Evolutionary conservation across 2,113 vertebrate genomes (phyloP).

Genomic region (Echinops telfairi): DNA sequence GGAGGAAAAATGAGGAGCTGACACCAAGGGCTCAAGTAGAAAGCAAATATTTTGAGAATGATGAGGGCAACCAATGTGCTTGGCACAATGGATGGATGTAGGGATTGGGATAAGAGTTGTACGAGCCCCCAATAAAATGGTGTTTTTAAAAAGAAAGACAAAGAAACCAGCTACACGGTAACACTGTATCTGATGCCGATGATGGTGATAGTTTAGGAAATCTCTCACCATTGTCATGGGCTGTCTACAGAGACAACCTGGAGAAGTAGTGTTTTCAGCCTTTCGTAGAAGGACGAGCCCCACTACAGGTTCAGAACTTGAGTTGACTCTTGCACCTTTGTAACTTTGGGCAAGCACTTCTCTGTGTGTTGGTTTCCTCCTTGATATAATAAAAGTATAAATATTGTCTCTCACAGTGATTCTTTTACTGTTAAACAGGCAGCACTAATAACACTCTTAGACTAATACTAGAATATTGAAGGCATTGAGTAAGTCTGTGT

Average conservation of each 20-base stretch:
- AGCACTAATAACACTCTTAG: not conserved
- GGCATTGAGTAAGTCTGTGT: not conserved
- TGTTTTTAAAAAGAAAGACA: too few species aligned
- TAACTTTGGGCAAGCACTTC: constrained; percentile 51
- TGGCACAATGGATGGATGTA: too few species aligned
- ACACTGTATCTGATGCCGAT: not conserved
- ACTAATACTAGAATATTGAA: not conserved
- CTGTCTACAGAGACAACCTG: not conserved
- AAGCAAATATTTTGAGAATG: too few species aligned
- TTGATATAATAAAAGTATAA: not conserved
- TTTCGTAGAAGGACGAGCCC: not conserved
- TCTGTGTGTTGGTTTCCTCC: not conserved
- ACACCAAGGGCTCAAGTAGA: too few species aligned
- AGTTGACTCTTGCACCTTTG: not conserved
- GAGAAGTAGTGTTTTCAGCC: not conserved
- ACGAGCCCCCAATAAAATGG: too few species aligned
- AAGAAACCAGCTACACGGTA: too few species aligned
- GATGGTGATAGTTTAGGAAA: not conserved
- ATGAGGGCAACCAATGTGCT: too few species aligned
- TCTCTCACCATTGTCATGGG: not conserved
- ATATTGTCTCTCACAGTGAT: not conserved
- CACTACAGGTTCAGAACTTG: not conserved
- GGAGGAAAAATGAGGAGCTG: too few species aligned
- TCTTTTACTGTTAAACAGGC: constrained; percentile 20
- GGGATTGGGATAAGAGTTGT: too few species aligned